Base-by-base conservation (phyloP, 2,113 vertebrate genomes). In the Vulpes lagopus region DNA sequence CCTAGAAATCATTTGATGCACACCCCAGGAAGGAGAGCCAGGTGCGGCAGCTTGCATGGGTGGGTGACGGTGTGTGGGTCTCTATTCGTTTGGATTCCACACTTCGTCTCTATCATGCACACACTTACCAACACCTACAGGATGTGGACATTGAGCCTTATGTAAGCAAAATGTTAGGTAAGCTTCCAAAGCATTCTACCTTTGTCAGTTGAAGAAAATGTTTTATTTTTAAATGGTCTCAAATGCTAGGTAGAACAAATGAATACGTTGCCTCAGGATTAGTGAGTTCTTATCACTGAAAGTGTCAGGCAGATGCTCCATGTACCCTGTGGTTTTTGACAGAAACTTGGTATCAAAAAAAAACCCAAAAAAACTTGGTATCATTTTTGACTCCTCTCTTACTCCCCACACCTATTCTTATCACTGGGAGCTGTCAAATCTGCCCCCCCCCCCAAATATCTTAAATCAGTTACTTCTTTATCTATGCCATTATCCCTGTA, bases 91-190 rank as follows among this genome's bases (percentile, higher is more conserved):
- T 99, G 96, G 99, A 99, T 98, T 99, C 99, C 82, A 99, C 99
- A 0, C 99, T 99, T 57, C 99, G 99, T 16, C 99, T 99, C 43
- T 99, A 99, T 97, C 99, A 99, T 0, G 99, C 99, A 0, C 99
- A 99, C 98, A 99, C 99, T 6, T 99, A 99, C 55, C 99, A 99
- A 82, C 99, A 99, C 93, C 98, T 99, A 11, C 99, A 99, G 98
- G 99, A 99, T n/a, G 99, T 99, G 74, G 99, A 99, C 98, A 99
- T 99, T 60, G 99, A 99, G 94, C 99, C 99, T 89, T 99, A 99
- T 25, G 99, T 99, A 91, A 99, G 99, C 99, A 99, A 99, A 98
- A 99, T 99, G 99, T 98, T 99, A 14, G 99, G 99, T 99, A 97
- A 98, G 99, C 96, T n/a, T 91, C 78, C 57, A 17, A 2, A 87